A percentile compares a stretch with the other conserved stretches of the same genome.
Evolutionary conservation across 2,113 vertebrate species (phyloP).

Genomic region (Lophius piscatorius): DNA sequence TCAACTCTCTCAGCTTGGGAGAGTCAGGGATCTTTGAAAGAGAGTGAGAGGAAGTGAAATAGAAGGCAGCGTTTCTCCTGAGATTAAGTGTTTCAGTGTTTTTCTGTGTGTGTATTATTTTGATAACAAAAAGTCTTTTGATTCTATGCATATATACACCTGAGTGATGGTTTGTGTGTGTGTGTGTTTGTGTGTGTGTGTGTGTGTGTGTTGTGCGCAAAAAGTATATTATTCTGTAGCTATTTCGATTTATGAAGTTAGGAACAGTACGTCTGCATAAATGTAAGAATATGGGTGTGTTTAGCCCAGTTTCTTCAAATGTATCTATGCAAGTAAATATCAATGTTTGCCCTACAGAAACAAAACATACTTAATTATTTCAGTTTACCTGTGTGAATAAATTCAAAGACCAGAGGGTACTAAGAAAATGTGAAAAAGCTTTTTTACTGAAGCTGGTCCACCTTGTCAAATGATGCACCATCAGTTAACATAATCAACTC

Average conservation of each 20-base stretch:
- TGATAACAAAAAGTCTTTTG: constrained; percentile 56
- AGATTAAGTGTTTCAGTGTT: constrained; percentile 54
- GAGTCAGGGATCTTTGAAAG: constrained; percentile 66
- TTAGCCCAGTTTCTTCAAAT: constrained; percentile 36
- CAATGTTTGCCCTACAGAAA: constrained; percentile 7
- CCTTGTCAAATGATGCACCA: constrained; percentile 36
- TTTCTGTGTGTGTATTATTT: constrained; percentile 58
- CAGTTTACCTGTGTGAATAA: constrained; percentile 1
- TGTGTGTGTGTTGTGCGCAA: constrained; percentile 3
- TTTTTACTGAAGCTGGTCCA: constrained; percentile 6
- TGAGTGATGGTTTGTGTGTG: constrained; percentile 2
- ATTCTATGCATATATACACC: no score
- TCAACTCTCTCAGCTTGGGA: constrained; percentile 47
- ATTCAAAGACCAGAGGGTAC: not conserved
- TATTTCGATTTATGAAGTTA: no score
- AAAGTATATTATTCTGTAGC: no score
- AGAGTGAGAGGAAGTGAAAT: constrained; percentile 55
- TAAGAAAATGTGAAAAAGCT: constrained; percentile 5
- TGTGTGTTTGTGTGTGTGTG: constrained; percentile 14
- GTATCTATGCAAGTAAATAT: constrained; percentile 21
- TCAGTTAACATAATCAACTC: constrained; percentile 22
- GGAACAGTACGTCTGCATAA: no score
- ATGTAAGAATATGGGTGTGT: no score
- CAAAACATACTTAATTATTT: constrained; percentile 14
- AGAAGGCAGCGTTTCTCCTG: constrained; percentile 68